These are phyloP conservation scores for Eledone cirrhosa DNA, from an alignment of 2,888 invertebrate species.

Conservation along the genomic window DNA sequence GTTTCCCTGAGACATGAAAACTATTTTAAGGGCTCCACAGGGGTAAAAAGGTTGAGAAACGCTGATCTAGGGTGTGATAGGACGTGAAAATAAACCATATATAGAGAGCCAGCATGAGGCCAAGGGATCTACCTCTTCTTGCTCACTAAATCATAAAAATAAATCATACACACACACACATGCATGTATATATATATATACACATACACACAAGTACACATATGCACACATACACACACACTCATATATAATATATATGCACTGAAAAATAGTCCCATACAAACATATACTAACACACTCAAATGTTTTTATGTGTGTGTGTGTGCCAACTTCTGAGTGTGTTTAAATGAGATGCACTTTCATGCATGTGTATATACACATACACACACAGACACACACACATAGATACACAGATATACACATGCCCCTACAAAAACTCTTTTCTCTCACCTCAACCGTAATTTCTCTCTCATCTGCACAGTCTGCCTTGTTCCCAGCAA, in stretches of 20 bases:
- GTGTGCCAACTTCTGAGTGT: background rate
- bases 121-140: too few relatives aligned
- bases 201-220: conserved; percentile 7
- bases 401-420: background rate
- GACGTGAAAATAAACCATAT: too few relatives aligned
- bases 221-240: background rate
- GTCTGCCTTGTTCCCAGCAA: conserved; percentile 99
- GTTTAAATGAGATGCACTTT: too few relatives aligned
- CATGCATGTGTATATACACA: background rate
- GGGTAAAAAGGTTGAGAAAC: too few relatives aligned
- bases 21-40: too few relatives aligned
- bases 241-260: background rate
- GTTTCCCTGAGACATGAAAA: too few relatives aligned
- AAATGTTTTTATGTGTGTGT: background rate
- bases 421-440: too few relatives aligned
- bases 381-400: background rate
- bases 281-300: background rate
- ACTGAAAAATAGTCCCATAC: background rate
- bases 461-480: conserved; percentile 73
- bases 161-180: background rate
- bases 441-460: conserved; percentile 44
- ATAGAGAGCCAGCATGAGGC: too few relatives aligned
- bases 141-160: too few relatives aligned
- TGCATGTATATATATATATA: background rate
- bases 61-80: too few relatives aligned